Evolutionary conservation across 2,888 invertebrate genomes (phyloP), one percentile per base, ranked within the genome.

Genomic region (Miltochrista miniata): DNA sequence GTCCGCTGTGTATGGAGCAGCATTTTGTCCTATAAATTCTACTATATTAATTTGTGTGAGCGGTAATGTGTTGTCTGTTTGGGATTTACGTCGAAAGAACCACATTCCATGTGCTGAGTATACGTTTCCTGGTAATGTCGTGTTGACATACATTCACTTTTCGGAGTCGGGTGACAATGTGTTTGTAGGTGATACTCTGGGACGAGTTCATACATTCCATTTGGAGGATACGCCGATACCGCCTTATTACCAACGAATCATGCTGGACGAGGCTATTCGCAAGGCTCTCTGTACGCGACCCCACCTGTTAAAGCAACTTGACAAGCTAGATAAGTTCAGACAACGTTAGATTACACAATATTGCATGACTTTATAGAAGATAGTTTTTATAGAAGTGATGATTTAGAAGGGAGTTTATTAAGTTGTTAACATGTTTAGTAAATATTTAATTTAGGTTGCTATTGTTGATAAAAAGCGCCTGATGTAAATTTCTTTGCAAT

Each of bases 51-150:
- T 95, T 0, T 94, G 94, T 0, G 93, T 95, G 1, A 94, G 94
- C 45, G 94, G 94, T 0, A 93, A 92, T 56, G 87, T 93, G 7
- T 91, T 97, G 12, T 94, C 95, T 45, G 87, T 97, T 18, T 97
- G 97, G 97, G 96, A 97, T 76, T 84, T 97, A 8, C 93, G 95
- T 5, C 87, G 95, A 15, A 96, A 95, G 74, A 94, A 93, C 0
- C 93, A 95, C 54, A 93, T 93, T 45, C 96, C 96, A 0, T 93
- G 93, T 55, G 93, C 94, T 0, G 87, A 93, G 41, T 93, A 93
- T 36, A 70, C 74, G 0, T 93, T 93, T 39, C 90, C 93, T 0
- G 76, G 73, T 0, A 79, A 87, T 11, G 81, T 83, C 7, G 74
- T 81, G 11, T 59, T 94, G 48, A 93, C 93, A 0, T 87, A 89